A percentile compares a stretch with the other conserved stretches of the same genome.
phyloP scores from a whole-genome alignment of 2,113 vertebrate genomes.

The Odocoileus virginianus region DNA sequence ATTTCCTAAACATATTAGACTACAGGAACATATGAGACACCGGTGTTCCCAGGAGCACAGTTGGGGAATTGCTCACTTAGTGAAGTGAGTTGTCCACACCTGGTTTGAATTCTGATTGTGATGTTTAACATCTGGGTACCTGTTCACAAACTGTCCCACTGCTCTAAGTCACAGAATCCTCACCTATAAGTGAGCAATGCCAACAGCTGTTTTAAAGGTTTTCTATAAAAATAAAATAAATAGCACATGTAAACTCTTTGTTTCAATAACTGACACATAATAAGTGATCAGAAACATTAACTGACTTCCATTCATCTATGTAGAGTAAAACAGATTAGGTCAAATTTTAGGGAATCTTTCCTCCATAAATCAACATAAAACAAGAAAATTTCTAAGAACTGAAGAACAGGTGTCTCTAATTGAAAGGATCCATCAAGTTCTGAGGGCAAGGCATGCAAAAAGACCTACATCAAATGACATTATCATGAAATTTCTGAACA shows the following conservation, averaged over 20 bases:
- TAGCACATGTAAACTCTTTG: background rate
- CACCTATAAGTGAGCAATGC: background rate
- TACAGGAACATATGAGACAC: background rate
- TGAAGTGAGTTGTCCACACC: background rate
- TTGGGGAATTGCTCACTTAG: background rate
- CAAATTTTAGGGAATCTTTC: background rate
- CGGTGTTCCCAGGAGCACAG: background rate
- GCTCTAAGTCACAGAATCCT: background rate
- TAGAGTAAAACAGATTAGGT: background rate
- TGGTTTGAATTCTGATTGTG: background rate
- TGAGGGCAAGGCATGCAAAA: background rate
- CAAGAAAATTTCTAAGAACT: background rate
- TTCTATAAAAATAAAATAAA: background rate
- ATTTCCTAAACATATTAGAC: background rate
- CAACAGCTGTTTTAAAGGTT: background rate
- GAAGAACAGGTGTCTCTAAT: background rate
- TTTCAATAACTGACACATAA: background rate
- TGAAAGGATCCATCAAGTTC: background rate
- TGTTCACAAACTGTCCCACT: background rate
- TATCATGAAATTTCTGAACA: background rate
- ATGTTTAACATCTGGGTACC: background rate
- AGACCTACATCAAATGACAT: background rate
- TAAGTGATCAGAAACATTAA: background rate
- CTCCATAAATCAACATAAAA: background rate
- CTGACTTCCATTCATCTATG: background rate